Conservation (phyloP, 2,113 vertebrate genomes). For the Stigmatopora argus region DNA sequence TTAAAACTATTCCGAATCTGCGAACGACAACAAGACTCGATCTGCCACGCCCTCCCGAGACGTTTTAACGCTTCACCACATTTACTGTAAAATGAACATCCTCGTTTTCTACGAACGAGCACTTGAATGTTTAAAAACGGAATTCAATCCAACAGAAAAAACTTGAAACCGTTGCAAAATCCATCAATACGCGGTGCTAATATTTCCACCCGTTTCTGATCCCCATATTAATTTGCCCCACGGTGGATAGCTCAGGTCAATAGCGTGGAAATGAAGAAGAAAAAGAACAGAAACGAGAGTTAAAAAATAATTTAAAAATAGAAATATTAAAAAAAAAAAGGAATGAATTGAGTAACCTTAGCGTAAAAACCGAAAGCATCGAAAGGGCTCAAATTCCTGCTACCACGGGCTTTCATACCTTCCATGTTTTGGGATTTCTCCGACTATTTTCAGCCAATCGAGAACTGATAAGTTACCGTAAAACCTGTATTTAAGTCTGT, state of each 20-base stretch:
- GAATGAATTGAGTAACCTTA: too few relatives aligned
- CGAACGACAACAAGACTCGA: background rate
- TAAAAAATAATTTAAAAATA: too few relatives aligned
- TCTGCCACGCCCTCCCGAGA: background rate
- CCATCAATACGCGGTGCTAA: constrained; percentile 21
- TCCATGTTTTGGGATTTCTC: constrained; percentile 16
- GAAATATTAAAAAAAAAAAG: background rate
- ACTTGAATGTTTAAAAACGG: background rate
- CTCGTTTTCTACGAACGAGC: background rate
- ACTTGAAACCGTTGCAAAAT: background rate
- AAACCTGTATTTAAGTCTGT: background rate
- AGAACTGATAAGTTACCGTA: constrained; percentile 5
- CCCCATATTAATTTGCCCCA: background rate
- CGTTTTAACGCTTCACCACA: background rate
- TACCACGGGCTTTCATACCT: constrained; percentile 6
- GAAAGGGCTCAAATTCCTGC: constrained; percentile 33
- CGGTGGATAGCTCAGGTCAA: constrained; percentile 4
- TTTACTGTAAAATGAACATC: background rate
- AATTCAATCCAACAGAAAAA: background rate
- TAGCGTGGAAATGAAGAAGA: background rate
- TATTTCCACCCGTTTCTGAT: constrained; percentile 6
- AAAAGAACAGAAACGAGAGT: background rate
- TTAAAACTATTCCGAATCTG: background rate
- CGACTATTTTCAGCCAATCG: constrained; percentile 15
- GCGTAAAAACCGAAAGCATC: background rate